Evolutionary conservation across 2,797 vertebrate species (phyloP).

Genomic region (Pangasius mekongensis): DNA sequence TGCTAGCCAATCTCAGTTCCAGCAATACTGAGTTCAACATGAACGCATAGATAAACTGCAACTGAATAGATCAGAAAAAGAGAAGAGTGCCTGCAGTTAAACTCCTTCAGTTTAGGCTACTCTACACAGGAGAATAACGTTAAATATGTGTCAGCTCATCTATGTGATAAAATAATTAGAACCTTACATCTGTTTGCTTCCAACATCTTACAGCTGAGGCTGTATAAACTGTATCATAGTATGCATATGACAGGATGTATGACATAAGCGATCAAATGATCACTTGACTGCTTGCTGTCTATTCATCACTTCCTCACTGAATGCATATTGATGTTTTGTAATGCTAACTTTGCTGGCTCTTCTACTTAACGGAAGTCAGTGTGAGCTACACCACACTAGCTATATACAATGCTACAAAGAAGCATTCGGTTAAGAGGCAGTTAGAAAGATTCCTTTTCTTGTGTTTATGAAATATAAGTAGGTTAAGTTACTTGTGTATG

Average conservation of each 20-base stretch:
- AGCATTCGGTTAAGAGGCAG: background rate
- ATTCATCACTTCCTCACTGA: constrained; percentile 17
- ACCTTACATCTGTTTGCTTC: background rate
- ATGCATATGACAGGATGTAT: background rate
- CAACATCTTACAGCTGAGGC: background rate
- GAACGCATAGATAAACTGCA: constrained; percentile 11
- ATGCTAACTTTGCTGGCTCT: background rate
- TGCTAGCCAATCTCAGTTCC: constrained; percentile 39
- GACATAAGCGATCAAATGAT: constrained; percentile 25
- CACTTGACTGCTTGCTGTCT: constrained; percentile 25
- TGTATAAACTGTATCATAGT: background rate
- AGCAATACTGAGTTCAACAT: constrained; percentile 16
- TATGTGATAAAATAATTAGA: background rate
- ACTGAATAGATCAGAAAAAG: background rate
- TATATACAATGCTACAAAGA: background rate
- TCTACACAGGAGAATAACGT: background rate
- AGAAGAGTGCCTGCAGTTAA: background rate
- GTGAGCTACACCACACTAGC: background rate
- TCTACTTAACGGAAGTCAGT: background rate
- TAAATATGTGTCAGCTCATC: background rate
- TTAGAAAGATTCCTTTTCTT: background rate
- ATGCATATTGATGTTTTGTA: background rate
- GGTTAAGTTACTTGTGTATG: background rate
- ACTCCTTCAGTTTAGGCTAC: background rate
- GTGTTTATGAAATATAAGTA: background rate